Base-by-base conservation (phyloP, 2,797 vertebrate genomes). In the Muraenolepis orangiensis region DNA sequence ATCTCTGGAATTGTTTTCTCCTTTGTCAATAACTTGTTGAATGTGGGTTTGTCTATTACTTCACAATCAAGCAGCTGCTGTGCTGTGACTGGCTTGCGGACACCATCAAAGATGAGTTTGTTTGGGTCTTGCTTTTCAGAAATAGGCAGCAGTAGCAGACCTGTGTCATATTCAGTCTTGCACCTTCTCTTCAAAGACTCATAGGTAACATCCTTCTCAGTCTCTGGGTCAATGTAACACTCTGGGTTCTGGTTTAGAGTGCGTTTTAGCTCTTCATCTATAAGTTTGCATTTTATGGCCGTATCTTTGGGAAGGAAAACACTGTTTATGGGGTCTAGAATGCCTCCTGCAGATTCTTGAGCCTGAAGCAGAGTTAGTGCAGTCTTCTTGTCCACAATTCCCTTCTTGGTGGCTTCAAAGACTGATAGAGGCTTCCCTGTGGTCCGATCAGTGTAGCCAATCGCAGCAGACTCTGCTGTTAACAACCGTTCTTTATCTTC, bases 11-110 rank as follows among this genome's bases (percentile, higher is more conserved):
- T 88, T 0, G 93, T 95, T 83, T 91, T 92, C 79, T 95, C 90
- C 2, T 94, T 94, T 73, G 89, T 95, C 73, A 94, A 72, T 76
- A 96, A 86, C 18, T 93, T 92, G 71, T 95, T 93, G 78, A 95
- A 79, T 0, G 94, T 96, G 3, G 87, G 77, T 76, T 92, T 94
- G 85, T 95, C 93, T 31, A 96, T 93, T 78, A 96, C 84, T 0
- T 95, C 94, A 69, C 94, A 96, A 75, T 96, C 95, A 0, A 89
- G 89, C n/a, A 96, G 87, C 90, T 96, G 94, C 85, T 94, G 92
- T 0, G 94, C 95, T 0, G 94, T 96, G 72, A 96, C 91, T 74
- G 94, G 95, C 90, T 94, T 95, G 81, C 94, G 86, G 40, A 96
- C 84, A 2, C 95, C 95, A n/a, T 85, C 94, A 64, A 96, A 96